Evolutionary conservation across 2,888 invertebrate genomes (phyloP).

Genomic region (Drosophila pegasa): DNA sequence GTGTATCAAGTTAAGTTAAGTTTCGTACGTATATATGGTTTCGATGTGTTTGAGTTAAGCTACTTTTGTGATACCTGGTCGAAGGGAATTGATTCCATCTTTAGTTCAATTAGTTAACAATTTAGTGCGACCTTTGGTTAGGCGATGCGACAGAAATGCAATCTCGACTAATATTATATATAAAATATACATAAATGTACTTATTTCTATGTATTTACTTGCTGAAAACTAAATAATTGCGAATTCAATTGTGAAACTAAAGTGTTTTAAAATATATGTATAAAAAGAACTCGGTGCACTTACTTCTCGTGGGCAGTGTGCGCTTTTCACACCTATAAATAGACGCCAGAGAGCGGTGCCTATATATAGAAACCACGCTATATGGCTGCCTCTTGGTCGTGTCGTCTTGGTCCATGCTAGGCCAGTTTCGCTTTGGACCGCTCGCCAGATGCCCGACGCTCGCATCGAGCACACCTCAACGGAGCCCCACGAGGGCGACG

Average conservation of each 20-base stretch:
- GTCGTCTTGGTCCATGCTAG: neutral
- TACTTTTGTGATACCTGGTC: constrained; percentile 77
- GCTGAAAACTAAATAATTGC: constrained; percentile 71
- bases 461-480: constrained; percentile 76
- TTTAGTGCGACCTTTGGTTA: constrained; percentile 44
- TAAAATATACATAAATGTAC: constrained; percentile 39
- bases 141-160: constrained; percentile 48
- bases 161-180: constrained; percentile 47
- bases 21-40: constrained; percentile 39
- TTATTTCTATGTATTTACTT: constrained; percentile 78
- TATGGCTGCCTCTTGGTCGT: neutral
- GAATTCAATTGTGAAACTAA: constrained; percentile 67
- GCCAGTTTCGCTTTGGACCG: constrained; percentile 49
- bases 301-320: constrained; percentile 38
- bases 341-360: constrained; percentile 16
- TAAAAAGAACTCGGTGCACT: constrained; percentile 8
- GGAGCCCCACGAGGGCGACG: constrained; percentile 84
- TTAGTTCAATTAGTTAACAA: constrained; percentile 66
- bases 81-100: constrained; percentile 50
- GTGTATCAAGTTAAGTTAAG: constrained; percentile 47
- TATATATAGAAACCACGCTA: constrained; percentile 1
- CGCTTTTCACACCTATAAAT: constrained; percentile 33
- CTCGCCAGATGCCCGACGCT: constrained; percentile 59
- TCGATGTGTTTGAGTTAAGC: constrained; percentile 57
- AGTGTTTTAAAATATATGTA: constrained; percentile 29